phyloP scores from a whole-genome alignment of 2,113 vertebrate genomes.

The Fulica atra region DNA sequence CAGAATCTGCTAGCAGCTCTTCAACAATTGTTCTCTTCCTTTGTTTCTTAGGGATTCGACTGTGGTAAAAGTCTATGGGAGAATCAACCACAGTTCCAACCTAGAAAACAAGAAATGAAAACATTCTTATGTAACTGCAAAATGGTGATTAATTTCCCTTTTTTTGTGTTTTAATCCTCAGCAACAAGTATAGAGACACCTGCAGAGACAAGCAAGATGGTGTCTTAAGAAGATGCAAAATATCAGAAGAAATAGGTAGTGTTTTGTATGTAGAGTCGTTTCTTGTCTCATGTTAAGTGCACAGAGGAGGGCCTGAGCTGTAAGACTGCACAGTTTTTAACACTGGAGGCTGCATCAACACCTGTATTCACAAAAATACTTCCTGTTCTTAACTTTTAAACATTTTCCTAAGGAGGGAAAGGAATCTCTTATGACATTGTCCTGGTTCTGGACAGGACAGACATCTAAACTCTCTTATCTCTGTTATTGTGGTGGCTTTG shows the following conservation, averaged over 20 bases:
- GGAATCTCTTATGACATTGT: background rate
- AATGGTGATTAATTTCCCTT: background rate
- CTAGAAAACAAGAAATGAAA: conserved; percentile 66
- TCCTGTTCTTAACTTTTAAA: background rate
- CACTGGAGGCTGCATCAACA: background rate
- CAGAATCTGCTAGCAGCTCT: conserved; percentile 91
- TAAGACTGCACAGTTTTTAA: background rate
- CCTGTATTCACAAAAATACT: background rate
- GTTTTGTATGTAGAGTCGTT: background rate
- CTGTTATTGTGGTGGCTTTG: background rate
- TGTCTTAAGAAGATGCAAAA: background rate
- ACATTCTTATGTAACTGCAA: background rate
- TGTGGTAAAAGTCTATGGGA: conserved; percentile 92
- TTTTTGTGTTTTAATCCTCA: background rate
- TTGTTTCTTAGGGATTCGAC: conserved; percentile 91
- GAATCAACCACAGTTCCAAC: conserved; percentile 91
- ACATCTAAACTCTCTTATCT: background rate
- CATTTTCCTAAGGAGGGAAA: background rate
- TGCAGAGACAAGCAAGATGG: background rate
- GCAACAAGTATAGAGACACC: background rate
- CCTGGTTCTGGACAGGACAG: too few species aligned
- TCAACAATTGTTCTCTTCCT: conserved; percentile 97
- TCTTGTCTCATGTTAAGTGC: background rate
- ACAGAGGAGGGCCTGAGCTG: background rate
- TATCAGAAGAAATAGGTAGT: background rate